Evolutionary conservation across 2,888 invertebrate species (phyloP).

Genomic region (Pseudanteris insignis): DNA sequence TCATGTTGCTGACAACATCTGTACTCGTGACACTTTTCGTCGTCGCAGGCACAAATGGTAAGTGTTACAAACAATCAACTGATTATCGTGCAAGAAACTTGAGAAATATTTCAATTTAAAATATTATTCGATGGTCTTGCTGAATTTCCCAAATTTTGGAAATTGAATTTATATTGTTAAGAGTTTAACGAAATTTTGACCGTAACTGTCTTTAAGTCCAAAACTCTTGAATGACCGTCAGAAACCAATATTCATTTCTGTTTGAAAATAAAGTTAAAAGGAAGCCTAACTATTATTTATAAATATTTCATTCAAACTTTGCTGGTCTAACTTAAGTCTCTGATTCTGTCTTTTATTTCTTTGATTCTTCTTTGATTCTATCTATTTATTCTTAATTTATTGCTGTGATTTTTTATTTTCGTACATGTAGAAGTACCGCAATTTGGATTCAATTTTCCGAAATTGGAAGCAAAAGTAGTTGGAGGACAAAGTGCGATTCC

Average conservation of each 20-base stretch:
- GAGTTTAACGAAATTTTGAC: too few relatives aligned
- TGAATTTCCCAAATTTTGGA: too few relatives aligned
- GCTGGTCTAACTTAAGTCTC: too few relatives aligned
- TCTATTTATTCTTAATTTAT: background rate
- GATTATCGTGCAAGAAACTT: too few relatives aligned
- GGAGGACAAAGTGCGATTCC: constrained; percentile 58
- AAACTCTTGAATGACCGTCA: too few relatives aligned
- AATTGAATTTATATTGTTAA: background rate
- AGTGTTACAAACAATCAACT: constrained; percentile 2
- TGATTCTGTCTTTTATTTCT: too few relatives aligned
- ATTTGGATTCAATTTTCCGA: constrained; percentile 9
- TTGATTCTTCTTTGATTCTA: too few relatives aligned
- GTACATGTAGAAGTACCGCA: constrained; percentile 9
- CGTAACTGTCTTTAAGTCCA: too few relatives aligned
- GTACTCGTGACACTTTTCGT: constrained; percentile 11
- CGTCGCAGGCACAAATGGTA: constrained; percentile 17
- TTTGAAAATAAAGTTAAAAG: too few relatives aligned
- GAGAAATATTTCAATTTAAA: background rate
- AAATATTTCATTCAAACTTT: too few relatives aligned
- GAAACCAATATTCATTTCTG: too few relatives aligned
- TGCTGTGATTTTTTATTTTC: background rate
- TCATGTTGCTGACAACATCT: background rate
- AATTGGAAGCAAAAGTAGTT: constrained; percentile 46
- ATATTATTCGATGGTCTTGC: background rate
- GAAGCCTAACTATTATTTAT: too few relatives aligned